Evolutionary conservation across 2,113 vertebrate genomes (phyloP).

Genomic region (Phylloscopus whistleri): DNA sequence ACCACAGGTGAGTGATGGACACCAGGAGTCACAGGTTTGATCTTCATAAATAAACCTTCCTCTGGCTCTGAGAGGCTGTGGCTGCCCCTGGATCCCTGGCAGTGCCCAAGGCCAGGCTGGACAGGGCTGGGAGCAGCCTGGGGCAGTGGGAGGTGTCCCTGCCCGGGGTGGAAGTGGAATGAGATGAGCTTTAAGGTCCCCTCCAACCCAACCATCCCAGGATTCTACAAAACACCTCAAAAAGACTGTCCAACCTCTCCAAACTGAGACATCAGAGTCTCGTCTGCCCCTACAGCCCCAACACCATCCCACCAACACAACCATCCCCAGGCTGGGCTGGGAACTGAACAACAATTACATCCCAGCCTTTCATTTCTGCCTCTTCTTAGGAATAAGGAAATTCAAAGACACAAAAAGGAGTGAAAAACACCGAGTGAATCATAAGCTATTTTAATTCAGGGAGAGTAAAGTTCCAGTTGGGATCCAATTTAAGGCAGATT

Average conservation of each 20-base stretch:
- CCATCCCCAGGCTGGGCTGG: background rate
- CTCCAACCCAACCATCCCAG: background rate
- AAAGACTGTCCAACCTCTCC: background rate
- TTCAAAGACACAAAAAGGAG: background rate
- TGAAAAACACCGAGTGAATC: slow-evolving; percentile 28
- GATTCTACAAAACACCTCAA: background rate
- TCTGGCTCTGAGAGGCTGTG: background rate
- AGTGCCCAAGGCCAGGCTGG: too few species aligned
- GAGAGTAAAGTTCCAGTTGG: background rate
- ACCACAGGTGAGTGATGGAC: too few species aligned
- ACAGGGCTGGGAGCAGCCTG: too few species aligned
- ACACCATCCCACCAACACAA: background rate
- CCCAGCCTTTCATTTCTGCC: background rate
- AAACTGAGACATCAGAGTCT: background rate
- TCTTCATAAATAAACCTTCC: background rate
- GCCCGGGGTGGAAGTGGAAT: background rate
- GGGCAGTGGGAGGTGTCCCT: background rate
- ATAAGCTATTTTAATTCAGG: background rate
- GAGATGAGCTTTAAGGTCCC: background rate
- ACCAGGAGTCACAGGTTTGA: rapidly evolving
- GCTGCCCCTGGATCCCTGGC: background rate
- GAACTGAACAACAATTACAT: background rate
- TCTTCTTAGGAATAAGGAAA: background rate
- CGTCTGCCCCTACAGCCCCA: background rate
- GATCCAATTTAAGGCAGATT: slow-evolving; percentile 11